Percentiles rank a stretch among this genome's conserved stretches.
Evolutionary conservation across 1,140 invertebrate genomes (phyloP).

Genomic region (Lethrus apterus): DNA sequence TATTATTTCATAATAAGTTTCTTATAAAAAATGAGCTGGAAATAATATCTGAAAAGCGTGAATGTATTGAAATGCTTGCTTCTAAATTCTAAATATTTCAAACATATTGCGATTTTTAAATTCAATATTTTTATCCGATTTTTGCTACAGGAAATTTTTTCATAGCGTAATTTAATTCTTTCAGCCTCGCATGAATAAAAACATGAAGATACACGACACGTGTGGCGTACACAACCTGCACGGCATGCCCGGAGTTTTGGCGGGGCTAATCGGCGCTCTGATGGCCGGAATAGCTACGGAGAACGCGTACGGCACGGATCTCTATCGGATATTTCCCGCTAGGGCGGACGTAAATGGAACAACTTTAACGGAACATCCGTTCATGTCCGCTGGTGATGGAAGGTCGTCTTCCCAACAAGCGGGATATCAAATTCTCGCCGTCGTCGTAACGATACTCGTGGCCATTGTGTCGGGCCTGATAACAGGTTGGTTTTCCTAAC

Average conservation of each 20-base stretch:
- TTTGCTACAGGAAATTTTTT: constrained; percentile 8
- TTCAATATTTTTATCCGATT: neutral
- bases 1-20: neutral
- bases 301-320: constrained; percentile 44
- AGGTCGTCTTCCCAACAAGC: constrained; percentile 65
- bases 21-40: neutral
- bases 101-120: neutral
- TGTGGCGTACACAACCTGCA: constrained; percentile 95
- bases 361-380: constrained; percentile 17
- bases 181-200: constrained; percentile 64
- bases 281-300: constrained; percentile 65
- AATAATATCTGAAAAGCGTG: constrained; percentile 1
- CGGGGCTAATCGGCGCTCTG: constrained; percentile 69
- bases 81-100: neutral
- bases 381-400: constrained; percentile 43
- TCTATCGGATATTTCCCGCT: constrained; percentile 53
- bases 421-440: constrained; percentile 66
- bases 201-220: constrained; percentile 76
- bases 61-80: neutral
- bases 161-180: constrained; percentile 20
- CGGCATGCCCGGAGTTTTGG: constrained; percentile 87
- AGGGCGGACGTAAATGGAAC: constrained; percentile 32
- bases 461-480: constrained; percentile 68
- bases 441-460: constrained; percentile 61
- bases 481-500: too few species aligned